Base-by-base conservation (phyloP, 2,888 invertebrate genomes). In the Limnephilus auricula region DNA sequence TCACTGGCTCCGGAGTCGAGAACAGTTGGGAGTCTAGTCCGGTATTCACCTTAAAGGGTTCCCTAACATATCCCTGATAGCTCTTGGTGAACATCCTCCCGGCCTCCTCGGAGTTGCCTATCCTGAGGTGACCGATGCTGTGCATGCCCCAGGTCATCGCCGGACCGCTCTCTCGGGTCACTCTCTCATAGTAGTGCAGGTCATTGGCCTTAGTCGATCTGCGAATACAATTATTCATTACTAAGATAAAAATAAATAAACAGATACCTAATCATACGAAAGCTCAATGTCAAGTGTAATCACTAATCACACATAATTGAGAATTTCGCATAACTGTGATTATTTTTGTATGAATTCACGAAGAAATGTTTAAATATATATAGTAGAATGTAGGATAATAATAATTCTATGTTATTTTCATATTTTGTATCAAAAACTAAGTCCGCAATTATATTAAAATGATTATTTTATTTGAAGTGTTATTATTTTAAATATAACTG, bases 111-210 rank as follows among this genome's bases (percentile, higher is more conserved):
- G 94, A 93, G 78, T 96, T 95, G 0, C 94, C 94, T 18, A 96
- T 93, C 37, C 95, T 95, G 79, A 97, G 94, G 93, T 96, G 96
- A 9, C 96, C 96, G 1, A 96, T 95, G 0, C 96, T 94, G 94
- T 97, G 96, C 96, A 97, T 96, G 86, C 97, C 96, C 97, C 97
- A 97, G 1, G 97, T 97, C 97, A 97, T 97, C 0, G 97, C 97
- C 0, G 97, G 97, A 0, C 97, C 97, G 32, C 94, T 94, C 82
- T 94, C 94, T 0, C 96, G 94, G 0, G 96, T 97, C 18, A 96
- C 96, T 0, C 95, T 94, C 93, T 96, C 96, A 94, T 97, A 97
- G 93, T 96, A 96, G 0, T 94, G 93, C 32, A 97, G 94, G 93
- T 97, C 96, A 93, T 97, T 96, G 0, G 95, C 94, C 91, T 95